Conservation (phyloP, 1,140 invertebrate genomes). For the Drosophila lowei region DNA sequence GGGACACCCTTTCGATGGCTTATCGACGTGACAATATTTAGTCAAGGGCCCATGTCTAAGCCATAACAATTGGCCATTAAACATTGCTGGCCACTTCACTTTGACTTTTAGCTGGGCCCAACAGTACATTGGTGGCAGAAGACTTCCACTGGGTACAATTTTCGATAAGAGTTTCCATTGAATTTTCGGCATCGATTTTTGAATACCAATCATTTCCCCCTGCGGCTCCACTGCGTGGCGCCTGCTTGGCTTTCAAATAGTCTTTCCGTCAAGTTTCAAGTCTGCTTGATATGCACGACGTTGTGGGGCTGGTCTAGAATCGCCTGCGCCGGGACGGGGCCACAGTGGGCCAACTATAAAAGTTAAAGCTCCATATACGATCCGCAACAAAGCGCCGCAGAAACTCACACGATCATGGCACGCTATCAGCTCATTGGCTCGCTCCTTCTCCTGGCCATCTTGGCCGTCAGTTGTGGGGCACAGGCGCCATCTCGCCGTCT, state of each 20-base stretch:
- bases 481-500: slow-evolving; percentile 40
- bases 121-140: background rate
- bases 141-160: too few species aligned
- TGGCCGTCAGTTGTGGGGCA: slow-evolving; percentile 42
- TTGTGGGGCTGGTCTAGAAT: slow-evolving; percentile 57
- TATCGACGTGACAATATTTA: slow-evolving; percentile 73
- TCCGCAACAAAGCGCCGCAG: slow-evolving; percentile 47
- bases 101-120: slow-evolving; percentile 20
- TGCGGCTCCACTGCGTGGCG: slow-evolving; percentile 36
- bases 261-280: background rate
- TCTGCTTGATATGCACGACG: slow-evolving; percentile 64
- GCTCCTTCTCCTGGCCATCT: slow-evolving; percentile 58
- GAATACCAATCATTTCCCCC: too few species aligned
- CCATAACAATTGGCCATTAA: slow-evolving; percentile 63
- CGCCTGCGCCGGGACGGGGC: slow-evolving; percentile 10
- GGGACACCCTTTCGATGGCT: slow-evolving; percentile 58
- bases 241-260: slow-evolving; percentile 55
- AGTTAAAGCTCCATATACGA: slow-evolving; percentile 63
- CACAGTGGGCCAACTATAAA: slow-evolving; percentile 55
- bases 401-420: slow-evolving; percentile 70
- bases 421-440: slow-evolving; percentile 57
- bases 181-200: too few species aligned
- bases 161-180: too few species aligned
- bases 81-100: slow-evolving; percentile 38
- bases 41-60: slow-evolving; percentile 69